phyloP scores from a whole-genome alignment of 2,797 vertebrate species.

The Pangasius sanitwongsei region DNA sequence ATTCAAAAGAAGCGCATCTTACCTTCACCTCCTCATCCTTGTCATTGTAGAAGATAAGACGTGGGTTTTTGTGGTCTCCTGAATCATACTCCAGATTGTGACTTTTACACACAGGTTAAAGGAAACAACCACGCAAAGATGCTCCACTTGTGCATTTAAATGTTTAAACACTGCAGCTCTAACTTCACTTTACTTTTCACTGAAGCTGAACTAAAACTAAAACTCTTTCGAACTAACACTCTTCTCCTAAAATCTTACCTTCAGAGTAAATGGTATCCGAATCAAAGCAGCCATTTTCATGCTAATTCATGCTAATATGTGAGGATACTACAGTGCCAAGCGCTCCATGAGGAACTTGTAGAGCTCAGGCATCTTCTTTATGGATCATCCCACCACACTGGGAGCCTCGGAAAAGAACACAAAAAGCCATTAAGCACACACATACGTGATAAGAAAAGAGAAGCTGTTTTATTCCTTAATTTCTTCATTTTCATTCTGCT shows the following conservation, averaged over 20 bases:
- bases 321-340: constrained; percentile 84
- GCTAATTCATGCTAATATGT: constrained; percentile 25
- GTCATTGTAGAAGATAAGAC: constrained; percentile 77
- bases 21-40: constrained; percentile 81
- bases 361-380: constrained; percentile 85
- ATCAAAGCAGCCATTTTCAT: neutral
- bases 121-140: constrained; percentile 48
- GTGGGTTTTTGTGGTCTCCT: constrained; percentile 77
- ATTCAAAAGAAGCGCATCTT: constrained; percentile 37
- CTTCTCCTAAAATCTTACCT: neutral
- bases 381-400: constrained; percentile 83
- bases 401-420: constrained; percentile 72
- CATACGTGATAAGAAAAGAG: neutral
- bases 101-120: constrained; percentile 72
- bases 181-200: neutral
- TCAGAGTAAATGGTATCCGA: neutral
- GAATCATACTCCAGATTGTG: constrained; percentile 84
- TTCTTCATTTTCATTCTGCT: neutral
- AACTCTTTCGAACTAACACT: too few species aligned
- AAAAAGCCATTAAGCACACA: neutral
- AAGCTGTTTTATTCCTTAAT: neutral
- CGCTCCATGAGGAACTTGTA: constrained; percentile 80
- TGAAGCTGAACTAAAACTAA: neutral
- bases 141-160: neutral
- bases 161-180: neutral